These are phyloP conservation scores for Neogobius melanostomus DNA, from an alignment of 2,113 vertebrate species.

Conservation along the genomic window DNA sequence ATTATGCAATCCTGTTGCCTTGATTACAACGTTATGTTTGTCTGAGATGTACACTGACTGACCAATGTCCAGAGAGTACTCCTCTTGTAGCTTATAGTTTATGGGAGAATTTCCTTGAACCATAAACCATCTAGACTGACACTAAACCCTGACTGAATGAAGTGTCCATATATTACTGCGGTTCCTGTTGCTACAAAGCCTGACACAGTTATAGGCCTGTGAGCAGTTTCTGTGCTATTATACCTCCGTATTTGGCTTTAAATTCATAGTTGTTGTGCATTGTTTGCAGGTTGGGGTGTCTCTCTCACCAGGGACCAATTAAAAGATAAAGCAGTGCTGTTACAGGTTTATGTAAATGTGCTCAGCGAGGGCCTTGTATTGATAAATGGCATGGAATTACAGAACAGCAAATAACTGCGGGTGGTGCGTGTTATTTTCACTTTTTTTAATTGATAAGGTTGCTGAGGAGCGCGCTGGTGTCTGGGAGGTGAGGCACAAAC, in stretches of 20 bases:
- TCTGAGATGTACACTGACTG: too few relatives aligned
- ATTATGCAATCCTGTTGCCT: too few relatives aligned
- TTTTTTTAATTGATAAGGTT: conserved; percentile 67
- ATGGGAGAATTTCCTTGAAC: neutral
- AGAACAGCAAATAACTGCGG: conserved; percentile 74
- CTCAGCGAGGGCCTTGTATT: conserved; percentile 60
- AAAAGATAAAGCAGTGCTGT: conserved; percentile 73
- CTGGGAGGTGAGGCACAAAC: conserved; percentile 28
- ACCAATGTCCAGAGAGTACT: too few relatives aligned
- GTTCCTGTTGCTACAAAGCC: conserved; percentile 16
- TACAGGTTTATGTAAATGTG: conserved; percentile 75
- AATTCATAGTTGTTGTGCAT: conserved; percentile 50
- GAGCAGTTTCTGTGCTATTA: conserved; percentile 41
- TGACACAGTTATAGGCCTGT: conserved; percentile 45
- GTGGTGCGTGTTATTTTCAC: conserved; percentile 57
- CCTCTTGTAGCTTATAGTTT: neutral
- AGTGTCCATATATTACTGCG: neutral
- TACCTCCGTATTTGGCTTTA: conserved; percentile 47
- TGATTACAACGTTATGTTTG: too few relatives aligned
- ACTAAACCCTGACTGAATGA: too few relatives aligned
- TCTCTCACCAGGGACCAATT: conserved; percentile 70
- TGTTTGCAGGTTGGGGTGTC: conserved; percentile 74
- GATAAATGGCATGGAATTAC: conserved; percentile 72
- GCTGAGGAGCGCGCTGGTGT: conserved; percentile 41
- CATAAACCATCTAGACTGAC: too few relatives aligned